Conservation (phyloP, 2,888 invertebrate genomes). For the Dryomyza anilis region DNA sequence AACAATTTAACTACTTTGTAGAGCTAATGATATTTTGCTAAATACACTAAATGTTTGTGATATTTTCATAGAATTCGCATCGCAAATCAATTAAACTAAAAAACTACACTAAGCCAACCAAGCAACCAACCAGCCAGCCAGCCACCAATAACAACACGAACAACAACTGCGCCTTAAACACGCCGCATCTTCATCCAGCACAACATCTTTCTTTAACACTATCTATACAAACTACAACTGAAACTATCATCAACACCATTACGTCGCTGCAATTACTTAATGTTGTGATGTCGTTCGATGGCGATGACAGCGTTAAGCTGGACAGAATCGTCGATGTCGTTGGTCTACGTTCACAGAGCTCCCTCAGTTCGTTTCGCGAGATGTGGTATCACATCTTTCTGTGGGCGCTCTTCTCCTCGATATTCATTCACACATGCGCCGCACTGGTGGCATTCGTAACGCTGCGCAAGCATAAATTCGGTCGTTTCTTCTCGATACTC, state of each 20-base stretch:
- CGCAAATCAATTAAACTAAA: constrained; percentile 8
- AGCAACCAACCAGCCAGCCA: neutral
- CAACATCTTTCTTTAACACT: too few relatives aligned
- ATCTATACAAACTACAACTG: neutral
- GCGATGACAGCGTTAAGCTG: constrained; percentile 63
- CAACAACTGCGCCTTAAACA: constrained; percentile 4
- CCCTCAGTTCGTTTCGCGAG: constrained; percentile 77
- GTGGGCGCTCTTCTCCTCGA: constrained; percentile 93
- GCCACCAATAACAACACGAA: neutral
- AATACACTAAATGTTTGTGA: constrained; percentile 16
- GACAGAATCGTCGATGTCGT: constrained; percentile 74
- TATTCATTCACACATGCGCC: constrained; percentile 90
- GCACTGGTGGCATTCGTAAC: constrained; percentile 90
- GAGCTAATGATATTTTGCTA: neutral
- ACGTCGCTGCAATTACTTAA: constrained; percentile 29
- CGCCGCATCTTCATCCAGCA: too few relatives aligned
- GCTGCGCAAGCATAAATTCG: constrained; percentile 90
- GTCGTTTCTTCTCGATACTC: constrained; percentile 89
- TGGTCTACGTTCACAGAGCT: constrained; percentile 69
- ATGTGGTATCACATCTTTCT: constrained; percentile 98
- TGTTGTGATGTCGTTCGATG: constrained; percentile 53
- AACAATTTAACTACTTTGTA: neutral
- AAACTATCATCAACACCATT: neutral
- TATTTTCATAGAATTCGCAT: constrained; percentile 9
- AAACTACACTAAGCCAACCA: neutral